These are phyloP conservation scores for Sminthopsis crassicaudata DNA, from an alignment of 2,113 vertebrate species.

Conservation along the genomic window DNA sequence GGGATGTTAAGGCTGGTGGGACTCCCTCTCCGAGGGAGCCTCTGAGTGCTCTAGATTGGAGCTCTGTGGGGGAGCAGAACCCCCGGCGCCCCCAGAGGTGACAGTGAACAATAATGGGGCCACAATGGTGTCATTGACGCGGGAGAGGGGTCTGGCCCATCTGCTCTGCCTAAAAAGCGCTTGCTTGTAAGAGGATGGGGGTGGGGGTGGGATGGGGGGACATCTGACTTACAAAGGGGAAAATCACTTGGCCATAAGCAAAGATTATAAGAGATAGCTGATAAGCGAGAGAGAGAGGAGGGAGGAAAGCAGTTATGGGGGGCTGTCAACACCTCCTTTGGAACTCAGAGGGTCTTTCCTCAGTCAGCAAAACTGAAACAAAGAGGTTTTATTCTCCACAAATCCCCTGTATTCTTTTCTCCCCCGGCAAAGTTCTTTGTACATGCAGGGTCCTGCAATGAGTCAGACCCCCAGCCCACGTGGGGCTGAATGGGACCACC, in stretches of 20 bases:
- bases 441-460: too few species aligned
- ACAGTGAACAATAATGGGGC: not conserved
- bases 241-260: constrained; percentile 69
- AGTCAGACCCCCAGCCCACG: accelerated
- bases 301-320: constrained; percentile 28
- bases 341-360: constrained; percentile 35
- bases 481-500: too few species aligned
- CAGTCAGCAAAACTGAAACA: constrained; percentile 46
- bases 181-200: constrained; percentile 1
- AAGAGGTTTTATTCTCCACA: constrained; percentile 35
- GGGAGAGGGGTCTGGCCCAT: not conserved
- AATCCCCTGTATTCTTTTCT: constrained; percentile 30
- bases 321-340: constrained; percentile 12
- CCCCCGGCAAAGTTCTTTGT: not conserved
- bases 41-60: not conserved
- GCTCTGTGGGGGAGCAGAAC: not conserved
- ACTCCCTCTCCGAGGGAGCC: not conserved
- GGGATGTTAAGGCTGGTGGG: not conserved
- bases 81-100: not conserved
- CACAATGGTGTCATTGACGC: not conserved
- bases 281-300: constrained; percentile 47
- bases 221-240: constrained; percentile 57
- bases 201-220: constrained; percentile 9
- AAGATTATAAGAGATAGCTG: constrained; percentile 54
- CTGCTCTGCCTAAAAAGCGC: constrained; percentile 25